Evolutionary conservation across 2,113 vertebrate genomes (phyloP).

Genomic region (Sphyrna mokarran): DNA sequence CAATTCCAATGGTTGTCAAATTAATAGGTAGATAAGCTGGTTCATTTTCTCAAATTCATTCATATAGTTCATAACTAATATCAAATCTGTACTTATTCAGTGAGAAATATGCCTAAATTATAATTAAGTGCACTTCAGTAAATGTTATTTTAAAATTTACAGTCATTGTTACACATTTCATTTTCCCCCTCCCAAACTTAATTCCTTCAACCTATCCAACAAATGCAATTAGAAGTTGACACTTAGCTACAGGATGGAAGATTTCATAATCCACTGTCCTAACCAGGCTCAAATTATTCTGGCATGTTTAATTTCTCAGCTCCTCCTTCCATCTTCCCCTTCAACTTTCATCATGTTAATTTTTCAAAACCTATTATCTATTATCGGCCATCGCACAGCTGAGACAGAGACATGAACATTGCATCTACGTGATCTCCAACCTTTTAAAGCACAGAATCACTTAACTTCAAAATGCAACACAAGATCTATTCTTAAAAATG

Average conservation of each 20-base stretch:
- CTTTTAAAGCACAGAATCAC: too few species aligned
- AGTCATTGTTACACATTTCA: background rate
- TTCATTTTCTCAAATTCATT: too few species aligned
- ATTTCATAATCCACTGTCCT: background rate
- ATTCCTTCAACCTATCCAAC: background rate
- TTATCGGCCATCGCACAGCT: background rate
- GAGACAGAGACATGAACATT: background rate
- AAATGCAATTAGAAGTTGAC: background rate
- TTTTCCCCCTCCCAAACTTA: background rate
- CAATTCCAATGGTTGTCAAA: too few species aligned
- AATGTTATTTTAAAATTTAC: background rate
- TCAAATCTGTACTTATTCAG: background rate
- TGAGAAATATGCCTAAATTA: background rate
- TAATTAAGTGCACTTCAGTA: background rate
- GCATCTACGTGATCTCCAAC: too few species aligned
- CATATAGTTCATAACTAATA: background rate
- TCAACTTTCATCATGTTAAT: background rate
- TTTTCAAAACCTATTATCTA: background rate
- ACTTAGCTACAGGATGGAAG: background rate
- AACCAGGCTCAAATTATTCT: too few species aligned
- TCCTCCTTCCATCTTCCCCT: background rate
- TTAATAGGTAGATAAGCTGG: too few species aligned
- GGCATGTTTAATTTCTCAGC: background rate
- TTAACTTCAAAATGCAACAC: too few species aligned
- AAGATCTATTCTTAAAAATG: too few species aligned